Evolutionary conservation across 2,113 vertebrate genomes (phyloP).

Genomic region (Ivindomyrus marchei): DNA sequence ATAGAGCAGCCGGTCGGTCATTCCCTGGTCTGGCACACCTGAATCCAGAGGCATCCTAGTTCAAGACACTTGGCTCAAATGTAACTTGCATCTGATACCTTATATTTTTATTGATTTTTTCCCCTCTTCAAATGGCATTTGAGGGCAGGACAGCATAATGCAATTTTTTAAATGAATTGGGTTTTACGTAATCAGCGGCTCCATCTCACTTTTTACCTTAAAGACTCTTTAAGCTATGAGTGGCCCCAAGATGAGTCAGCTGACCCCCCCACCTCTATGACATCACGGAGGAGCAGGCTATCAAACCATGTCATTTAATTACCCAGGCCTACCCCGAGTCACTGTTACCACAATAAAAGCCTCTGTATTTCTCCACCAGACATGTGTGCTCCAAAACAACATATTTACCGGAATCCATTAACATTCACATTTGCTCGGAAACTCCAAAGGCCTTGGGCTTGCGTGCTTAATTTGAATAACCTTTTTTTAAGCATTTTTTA

Average conservation of each 20-base stretch:
- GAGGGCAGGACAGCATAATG: not conserved
- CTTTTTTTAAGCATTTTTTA: not conserved
- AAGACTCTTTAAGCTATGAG: not conserved
- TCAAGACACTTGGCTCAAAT: not conserved
- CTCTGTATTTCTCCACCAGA: not conserved
- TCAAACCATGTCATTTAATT: not conserved
- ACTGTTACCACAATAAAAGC: not conserved
- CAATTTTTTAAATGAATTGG: not conserved
- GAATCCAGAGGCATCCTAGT: not conserved
- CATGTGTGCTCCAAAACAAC: conserved; percentile 6
- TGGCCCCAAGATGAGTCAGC: not conserved
- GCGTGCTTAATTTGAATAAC: not conserved
- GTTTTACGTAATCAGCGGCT: not conserved
- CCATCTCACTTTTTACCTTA: not conserved
- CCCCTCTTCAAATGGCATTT: not conserved
- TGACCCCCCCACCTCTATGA: not conserved
- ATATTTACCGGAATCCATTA: not conserved
- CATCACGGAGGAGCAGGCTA: not conserved
- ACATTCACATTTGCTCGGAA: not conserved
- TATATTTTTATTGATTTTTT: not conserved
- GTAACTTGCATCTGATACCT: not conserved
- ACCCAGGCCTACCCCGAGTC: not conserved
- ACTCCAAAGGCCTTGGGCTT: not conserved
- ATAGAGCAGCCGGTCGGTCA: not conserved
- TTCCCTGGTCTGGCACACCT: not conserved